Evolutionary conservation across 2,888 invertebrate species (phyloP), one percentile per base, ranked within the genome.

Genomic region (Stenurella melanura): DNA sequence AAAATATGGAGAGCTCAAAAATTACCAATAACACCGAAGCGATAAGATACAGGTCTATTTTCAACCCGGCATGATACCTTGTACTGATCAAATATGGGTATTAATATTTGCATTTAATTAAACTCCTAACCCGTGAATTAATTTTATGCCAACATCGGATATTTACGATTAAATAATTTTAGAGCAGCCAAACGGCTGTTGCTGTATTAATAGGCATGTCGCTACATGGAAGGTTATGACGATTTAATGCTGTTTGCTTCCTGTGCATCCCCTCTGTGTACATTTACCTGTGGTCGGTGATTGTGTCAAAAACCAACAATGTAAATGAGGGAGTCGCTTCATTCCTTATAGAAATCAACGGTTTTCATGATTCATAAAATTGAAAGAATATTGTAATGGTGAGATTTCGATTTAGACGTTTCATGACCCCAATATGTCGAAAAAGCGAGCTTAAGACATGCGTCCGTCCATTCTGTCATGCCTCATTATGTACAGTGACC

Each of bases 71-170:
- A 4, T 42, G 42, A 67, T 60, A 67, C 68, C 57, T 69, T 58
- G 57, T 54, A 34, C 79, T 76, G 79, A 77, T 81, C 78, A 80
- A 80, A 80, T 78, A 75, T 75, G 79, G 79, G 69, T 75, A 78
- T 69, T 75, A 78, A 80, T 83, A 83, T 84, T 84, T 84, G 83
- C 83, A 84, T 84, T 84, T 83, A 84, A 84, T 84, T 83, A 84
- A 81, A 83, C 76, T 78, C 78, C 72, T 78, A 77, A 78, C 78
- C 76, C 77, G 80, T 76, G 81, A 82, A 83, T 83, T 83, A 82
- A 83, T 81, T 83, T 83, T 80, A 82, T 78, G 83, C 80, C 82
- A 71, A 76, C 77, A 76, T 81, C 81, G 82, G 77, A 80, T 82
- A 81, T 84, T 83, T 82, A 81, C 82, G 82, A 83, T 82, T 81